Base-by-base conservation (phyloP, 2,888 invertebrate genomes). In the Cataglyphis livida region DNA sequence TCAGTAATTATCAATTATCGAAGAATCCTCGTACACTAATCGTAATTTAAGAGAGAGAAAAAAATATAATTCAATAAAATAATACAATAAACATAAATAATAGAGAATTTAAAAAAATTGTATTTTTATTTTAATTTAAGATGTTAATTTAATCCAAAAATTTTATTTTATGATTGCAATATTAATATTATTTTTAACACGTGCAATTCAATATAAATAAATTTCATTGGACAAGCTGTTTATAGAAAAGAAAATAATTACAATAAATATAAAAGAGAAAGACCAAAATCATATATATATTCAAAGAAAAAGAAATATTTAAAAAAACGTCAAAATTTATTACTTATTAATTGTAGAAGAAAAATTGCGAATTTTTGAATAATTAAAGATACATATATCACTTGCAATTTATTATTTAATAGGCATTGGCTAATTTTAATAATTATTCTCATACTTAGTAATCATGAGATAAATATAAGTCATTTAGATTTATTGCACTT, bases 381-480 rank as follows among this genome's bases (percentile, higher is more conserved):
- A 3, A 57, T 38, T 6, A 6, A 38, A 71, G 35, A 35, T 35
- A 59, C 1, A 57, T 54, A 18, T 25, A 48, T 48, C 6, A 48
- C 48, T 44, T 5, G 57, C 10, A n/a, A n/a, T 6, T 38, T 71
- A 18, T 25, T 32, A 2, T 59, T 25, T 25, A 10, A 57, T 57
- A 54, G 12, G 7, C 10, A 59, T n/a, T 18, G 3, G 18, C 38
- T 38, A 59, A 59, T 18, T 12, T 38, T 57, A 18, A 38, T 59
- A 0, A 3, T 54, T 57, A 21, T 18, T 6, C 35, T 18, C 7
- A 7, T 15, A 12, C 48, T 66, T 38, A 57, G 15, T 51, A 10
- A 71, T 71, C 25, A 71, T 57, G 18, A 35, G 35, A 54, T 70
- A 21, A 71, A 25, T 35, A 38, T 38, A 71, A 71, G 25, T 25